These are phyloP conservation scores for Temnopleurus reevesii DNA, from an alignment of 53 echinoderm and acorn worm genomes.

Conservation along the genomic window DNA sequence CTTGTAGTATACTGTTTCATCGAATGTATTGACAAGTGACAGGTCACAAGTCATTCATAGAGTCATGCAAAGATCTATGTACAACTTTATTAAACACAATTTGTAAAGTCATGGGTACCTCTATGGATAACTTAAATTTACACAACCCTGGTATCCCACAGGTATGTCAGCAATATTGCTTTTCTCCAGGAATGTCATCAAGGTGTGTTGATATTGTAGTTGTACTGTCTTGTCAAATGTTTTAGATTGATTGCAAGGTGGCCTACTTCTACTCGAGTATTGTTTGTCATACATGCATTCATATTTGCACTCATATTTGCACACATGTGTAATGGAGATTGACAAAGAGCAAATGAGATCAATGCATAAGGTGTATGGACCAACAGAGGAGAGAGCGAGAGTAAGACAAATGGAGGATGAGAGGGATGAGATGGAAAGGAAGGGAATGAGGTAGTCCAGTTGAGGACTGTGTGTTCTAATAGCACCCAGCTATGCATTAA, in stretches of 20 bases:
- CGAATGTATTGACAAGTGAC: too few species aligned
- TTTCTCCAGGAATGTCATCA: background rate
- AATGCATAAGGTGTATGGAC: background rate
- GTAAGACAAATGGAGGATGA: background rate
- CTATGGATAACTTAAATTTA: too few species aligned
- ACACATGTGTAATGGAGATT: background rate
- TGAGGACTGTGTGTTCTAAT: too few species aligned
- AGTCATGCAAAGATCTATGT: too few species aligned
- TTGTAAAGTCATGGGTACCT: too few species aligned
- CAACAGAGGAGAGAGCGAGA: background rate
- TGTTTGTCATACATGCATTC: background rate
- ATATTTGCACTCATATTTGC: slow-evolving; percentile 10
- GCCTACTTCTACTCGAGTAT: background rate
- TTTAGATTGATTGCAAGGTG: background rate
- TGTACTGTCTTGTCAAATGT: background rate
- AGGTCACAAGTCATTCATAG: too few species aligned
- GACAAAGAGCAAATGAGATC: background rate
- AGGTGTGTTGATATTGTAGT: background rate
- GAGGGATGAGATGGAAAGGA: background rate
- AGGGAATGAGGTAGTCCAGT: background rate
- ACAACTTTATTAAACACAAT: too few species aligned
- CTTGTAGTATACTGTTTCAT: too few species aligned
- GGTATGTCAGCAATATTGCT: background rate
- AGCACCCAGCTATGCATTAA: too few species aligned
- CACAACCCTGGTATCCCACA: too few species aligned